These are phyloP conservation scores for Bovichtus variegatus DNA, from an alignment of 2,797 vertebrate species.

Conservation along the genomic window DNA sequence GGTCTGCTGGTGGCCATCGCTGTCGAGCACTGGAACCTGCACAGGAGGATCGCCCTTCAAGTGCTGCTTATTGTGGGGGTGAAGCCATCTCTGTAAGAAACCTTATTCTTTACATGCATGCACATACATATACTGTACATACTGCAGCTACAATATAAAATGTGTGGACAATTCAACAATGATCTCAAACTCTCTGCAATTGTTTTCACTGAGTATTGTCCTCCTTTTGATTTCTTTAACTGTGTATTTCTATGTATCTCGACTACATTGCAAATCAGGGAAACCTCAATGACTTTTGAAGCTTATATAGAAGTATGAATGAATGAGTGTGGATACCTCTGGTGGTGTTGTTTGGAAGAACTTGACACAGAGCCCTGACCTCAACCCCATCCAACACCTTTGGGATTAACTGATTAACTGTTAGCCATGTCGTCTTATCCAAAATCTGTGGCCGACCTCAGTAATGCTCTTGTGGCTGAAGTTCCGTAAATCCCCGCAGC, in stretches of 20 bases:
- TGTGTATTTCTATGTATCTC: too few species aligned
- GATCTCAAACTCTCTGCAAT: too few species aligned
- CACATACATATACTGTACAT: background rate
- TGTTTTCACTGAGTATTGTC: too few species aligned
- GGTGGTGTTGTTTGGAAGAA: background rate
- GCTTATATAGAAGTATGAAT: too few species aligned
- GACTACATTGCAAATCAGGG: too few species aligned
- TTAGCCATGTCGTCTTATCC: background rate
- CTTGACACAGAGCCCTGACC: background rate
- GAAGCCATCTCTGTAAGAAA: constrained; percentile 90
- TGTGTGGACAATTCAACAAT: background rate
- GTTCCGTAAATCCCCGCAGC: background rate
- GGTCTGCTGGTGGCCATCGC: constrained; percentile 90
- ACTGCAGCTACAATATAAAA: background rate
- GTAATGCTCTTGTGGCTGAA: background rate
- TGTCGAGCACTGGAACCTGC: constrained; percentile 90
- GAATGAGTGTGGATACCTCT: background rate
- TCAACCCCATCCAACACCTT: background rate
- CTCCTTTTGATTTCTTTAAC: too few species aligned
- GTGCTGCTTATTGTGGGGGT: constrained; percentile 89
- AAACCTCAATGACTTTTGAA: too few species aligned
- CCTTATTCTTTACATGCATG: background rate
- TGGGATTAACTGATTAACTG: background rate
- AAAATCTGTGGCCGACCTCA: background rate
- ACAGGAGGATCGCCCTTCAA: constrained; percentile 89